A percentile compares a stretch with the other conserved stretches of the same genome.
Evolutionary conservation across 2,888 invertebrate species (phyloP).

Genomic region (Lacanobia oleracea): DNA sequence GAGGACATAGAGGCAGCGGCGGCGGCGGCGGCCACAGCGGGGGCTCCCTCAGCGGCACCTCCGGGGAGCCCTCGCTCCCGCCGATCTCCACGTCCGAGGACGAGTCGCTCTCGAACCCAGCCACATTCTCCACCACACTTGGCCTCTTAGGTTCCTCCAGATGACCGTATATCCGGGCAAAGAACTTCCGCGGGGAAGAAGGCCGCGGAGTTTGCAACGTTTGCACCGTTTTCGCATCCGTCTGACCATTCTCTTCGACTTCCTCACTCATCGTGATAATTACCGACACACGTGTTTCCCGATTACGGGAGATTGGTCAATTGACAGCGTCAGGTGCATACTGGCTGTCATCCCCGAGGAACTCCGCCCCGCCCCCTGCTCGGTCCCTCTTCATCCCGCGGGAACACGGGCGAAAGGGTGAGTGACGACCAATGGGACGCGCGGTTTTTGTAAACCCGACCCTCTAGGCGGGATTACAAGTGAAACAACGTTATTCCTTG

Average conservation of each 20-base stretch:
- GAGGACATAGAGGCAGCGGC: constrained; percentile 84
- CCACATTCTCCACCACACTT: constrained; percentile 69
- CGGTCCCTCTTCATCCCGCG: constrained; percentile 72
- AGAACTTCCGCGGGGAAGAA: constrained; percentile 95
- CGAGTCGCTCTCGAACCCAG: constrained; percentile 80
- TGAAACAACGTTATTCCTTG: constrained; percentile 53
- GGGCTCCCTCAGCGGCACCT: constrained; percentile 63
- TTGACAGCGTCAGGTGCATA: constrained; percentile 82
- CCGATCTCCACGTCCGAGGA: constrained; percentile 88
- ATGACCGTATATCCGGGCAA: constrained; percentile 95
- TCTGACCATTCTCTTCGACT: constrained; percentile 63
- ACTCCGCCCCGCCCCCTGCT: constrained; percentile 74
- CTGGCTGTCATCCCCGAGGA: constrained; percentile 72
- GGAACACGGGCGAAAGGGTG: constrained; percentile 74
- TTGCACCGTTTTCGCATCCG: constrained; percentile 72
- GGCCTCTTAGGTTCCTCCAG: constrained; percentile 88
- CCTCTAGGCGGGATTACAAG: constrained; percentile 75
- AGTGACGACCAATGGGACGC: constrained; percentile 74
- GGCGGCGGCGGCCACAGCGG: constrained; percentile 82
- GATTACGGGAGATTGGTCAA: constrained; percentile 77
- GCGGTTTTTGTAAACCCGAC: constrained; percentile 66
- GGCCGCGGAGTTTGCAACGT: constrained; percentile 86
- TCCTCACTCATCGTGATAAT: constrained; percentile 74
- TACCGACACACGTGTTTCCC: constrained; percentile 73
- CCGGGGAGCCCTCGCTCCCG: constrained; percentile 70